Percentiles rank a stretch among this genome's conserved stretches.
Conservation (phyloP, 2,888 invertebrate genomes). For the Aspidiotus destructor region DNA sequence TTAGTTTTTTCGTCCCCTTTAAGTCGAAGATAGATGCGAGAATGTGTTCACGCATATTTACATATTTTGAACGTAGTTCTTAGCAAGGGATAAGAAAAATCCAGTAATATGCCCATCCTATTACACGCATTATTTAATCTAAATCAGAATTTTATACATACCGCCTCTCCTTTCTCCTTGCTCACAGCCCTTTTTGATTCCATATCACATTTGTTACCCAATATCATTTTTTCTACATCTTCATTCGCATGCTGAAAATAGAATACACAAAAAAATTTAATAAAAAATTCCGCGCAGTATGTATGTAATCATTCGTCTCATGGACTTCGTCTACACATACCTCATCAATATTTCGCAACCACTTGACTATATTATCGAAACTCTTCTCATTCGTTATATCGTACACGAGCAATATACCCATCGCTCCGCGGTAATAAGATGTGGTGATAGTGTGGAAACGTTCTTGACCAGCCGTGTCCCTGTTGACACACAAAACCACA, state of each 20-base stretch:
- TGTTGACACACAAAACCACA: constrained; percentile 39
- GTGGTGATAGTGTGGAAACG: constrained; percentile 97
- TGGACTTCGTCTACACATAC: constrained; percentile 46
- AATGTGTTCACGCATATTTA: too few species aligned
- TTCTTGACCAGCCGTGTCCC: constrained; percentile 92
- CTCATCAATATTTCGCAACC: constrained; percentile 96
- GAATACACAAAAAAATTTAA: constrained; percentile 38
- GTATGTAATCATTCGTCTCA: neutral
- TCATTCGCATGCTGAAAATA: constrained; percentile 79
- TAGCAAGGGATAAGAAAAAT: too few species aligned
- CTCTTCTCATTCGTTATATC: constrained; percentile 96
- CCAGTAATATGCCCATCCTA: too few species aligned
- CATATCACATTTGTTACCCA: constrained; percentile 98
- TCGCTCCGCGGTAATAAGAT: constrained; percentile 94
- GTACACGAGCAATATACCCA: constrained; percentile 97
- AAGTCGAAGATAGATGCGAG: too few species aligned
- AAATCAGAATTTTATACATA: constrained; percentile 45
- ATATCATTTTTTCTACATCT: constrained; percentile 97
- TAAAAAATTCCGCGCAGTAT: constrained; percentile 15
- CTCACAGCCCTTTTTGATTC: constrained; percentile 86
- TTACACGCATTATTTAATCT: too few species aligned
- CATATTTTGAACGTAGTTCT: too few species aligned
- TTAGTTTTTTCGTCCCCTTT: too few species aligned
- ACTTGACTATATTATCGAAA: constrained; percentile 97
- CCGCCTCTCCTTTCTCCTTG: constrained; percentile 85